These are phyloP conservation scores for Pelvicachromis taeniatus DNA, from an alignment of 2,113 vertebrate genomes.

Conservation along the genomic window DNA sequence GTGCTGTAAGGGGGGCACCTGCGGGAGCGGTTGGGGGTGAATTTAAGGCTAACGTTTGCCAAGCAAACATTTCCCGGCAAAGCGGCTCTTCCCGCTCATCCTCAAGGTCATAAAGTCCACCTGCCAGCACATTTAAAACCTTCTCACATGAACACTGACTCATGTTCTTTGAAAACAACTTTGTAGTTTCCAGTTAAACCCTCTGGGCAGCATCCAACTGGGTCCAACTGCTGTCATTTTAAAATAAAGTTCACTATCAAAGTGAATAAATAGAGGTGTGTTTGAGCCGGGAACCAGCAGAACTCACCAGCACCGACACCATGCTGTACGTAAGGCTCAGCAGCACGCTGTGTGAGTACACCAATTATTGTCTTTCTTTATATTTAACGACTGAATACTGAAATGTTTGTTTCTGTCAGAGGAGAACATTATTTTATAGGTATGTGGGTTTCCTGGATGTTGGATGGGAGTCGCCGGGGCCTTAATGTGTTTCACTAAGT, in stretches of 20 bases:
- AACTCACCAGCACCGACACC: background rate
- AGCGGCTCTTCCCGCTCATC: background rate
- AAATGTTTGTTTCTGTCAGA: background rate
- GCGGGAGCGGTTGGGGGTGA: no score
- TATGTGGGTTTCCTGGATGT: background rate
- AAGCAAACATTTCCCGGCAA: background rate
- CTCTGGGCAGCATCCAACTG: background rate
- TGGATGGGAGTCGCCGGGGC: background rate
- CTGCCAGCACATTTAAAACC: background rate
- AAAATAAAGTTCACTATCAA: background rate
- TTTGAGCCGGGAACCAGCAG: background rate
- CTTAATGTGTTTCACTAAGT: no score
- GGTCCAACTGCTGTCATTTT: background rate
- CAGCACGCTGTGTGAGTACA: background rate
- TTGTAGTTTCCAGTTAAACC: background rate
- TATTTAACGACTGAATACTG: background rate
- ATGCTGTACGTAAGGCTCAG: background rate
- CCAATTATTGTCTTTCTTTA: accelerated
- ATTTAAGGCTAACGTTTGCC: background rate
- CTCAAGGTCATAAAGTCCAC: background rate
- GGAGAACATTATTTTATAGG: background rate
- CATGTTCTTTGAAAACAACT: background rate
- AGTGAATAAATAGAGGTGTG: background rate
- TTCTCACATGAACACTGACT: background rate
- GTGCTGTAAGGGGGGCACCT: background rate